A percentile compares a stretch with the other conserved stretches of the same genome.
Conservation (phyloP, 2,113 vertebrate species). For the Ctenomys sociabilis region DNA sequence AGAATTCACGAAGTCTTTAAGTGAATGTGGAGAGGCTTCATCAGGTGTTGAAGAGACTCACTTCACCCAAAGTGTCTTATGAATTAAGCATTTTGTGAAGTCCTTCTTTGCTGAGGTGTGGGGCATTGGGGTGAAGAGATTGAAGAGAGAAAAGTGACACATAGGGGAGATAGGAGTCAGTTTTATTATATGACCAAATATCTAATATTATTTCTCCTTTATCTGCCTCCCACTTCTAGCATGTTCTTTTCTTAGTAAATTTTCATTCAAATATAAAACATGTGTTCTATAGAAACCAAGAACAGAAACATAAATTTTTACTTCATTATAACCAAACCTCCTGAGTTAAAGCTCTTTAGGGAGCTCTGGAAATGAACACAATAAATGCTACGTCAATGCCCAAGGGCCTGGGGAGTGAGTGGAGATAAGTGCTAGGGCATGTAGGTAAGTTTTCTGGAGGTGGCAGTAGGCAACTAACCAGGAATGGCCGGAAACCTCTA, state of each 20-base stretch:
- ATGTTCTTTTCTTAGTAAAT: neutral
- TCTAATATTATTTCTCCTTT: neutral
- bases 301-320: neutral
- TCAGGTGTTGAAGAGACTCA: neutral
- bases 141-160: neutral
- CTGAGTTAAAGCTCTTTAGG: neutral
- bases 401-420: neutral
- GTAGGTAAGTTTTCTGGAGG: neutral
- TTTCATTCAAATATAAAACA: constrained; percentile 17
- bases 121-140: neutral
- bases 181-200: neutral
- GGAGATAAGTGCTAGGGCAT: neutral
- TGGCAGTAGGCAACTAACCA: neutral
- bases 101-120: neutral
- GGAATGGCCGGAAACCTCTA: neutral
- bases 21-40: neutral
- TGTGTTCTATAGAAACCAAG: constrained; percentile 11
- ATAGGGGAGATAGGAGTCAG: neutral
- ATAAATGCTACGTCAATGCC: neutral
- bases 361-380: neutral
- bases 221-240: neutral
- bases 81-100: neutral
- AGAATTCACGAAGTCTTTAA: neutral
- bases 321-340: neutral
- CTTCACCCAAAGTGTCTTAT: neutral